Base-by-base conservation (phyloP, 2,797 vertebrate genomes). In the Iguana delicatissima region DNA sequence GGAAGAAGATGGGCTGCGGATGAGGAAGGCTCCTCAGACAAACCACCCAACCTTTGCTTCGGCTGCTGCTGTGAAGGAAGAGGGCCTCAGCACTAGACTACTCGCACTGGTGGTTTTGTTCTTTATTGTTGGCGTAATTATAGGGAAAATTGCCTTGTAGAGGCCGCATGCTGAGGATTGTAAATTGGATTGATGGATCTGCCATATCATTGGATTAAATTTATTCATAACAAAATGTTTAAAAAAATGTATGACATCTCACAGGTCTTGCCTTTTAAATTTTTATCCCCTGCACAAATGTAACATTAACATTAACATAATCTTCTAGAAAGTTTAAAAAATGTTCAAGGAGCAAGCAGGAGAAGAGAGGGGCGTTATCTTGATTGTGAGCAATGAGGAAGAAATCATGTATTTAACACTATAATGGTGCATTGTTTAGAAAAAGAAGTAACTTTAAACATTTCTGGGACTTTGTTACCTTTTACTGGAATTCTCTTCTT, bases 121-220 rank as follows among this genome's bases (percentile, higher is more conserved):
- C 98, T 99, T 99, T 95, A 98, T 99, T 95, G 97, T 99, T 22
- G 99, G 99, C 90, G 98, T 98, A 96, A 98, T 99, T 97, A 95
- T 99, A 95, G 98, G 98, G 96, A 99, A 99, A 97, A 97, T 99
- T 94, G 98, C 97, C 97, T 98, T 99, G 98, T 99, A 99, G 98
- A 97, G 96, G 96, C 95, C 91, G 97, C 97, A 96, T 97, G 97
- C 95, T 81, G 93, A 97, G 97, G 96, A 94, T 85, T 97, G 97
- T 95, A 94, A 96, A 97, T 96, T 96, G 97, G 97, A 97, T 97
- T 97, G 98, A 95, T 95, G 97, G 97, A 98, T 98, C 97, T 96
- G 97, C 98, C 98, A 96, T 97, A 97, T 98, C 97, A 95, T 95
- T 97, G 97, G 98, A 97, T 98, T 97, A 97, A 98, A 98, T 98